phyloP scores from a whole-genome alignment of 2,113 vertebrate species.

The Phyllostomus discolor region DNA sequence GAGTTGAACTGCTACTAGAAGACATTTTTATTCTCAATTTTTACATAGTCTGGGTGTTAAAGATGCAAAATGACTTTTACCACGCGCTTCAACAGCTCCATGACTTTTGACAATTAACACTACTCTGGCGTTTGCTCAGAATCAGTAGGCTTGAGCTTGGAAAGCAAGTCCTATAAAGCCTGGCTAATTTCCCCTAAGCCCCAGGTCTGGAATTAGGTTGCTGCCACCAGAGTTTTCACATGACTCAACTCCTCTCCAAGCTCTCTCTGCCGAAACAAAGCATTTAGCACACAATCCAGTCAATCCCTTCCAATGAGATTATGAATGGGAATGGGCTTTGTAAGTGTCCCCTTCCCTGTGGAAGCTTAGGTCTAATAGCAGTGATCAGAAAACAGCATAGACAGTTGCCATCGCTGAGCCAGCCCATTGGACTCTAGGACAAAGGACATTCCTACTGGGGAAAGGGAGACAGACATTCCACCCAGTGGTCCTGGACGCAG shows the following conservation, averaged over 20 bases:
- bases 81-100: not conserved
- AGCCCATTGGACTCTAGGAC: not conserved
- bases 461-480: not conserved
- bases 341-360: not conserved
- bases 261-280: conserved; percentile 43
- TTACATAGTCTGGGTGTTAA: not conserved
- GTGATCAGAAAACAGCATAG: not conserved
- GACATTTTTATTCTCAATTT: not conserved
- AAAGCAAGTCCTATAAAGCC: conserved; percentile 47
- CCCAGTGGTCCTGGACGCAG: not conserved
- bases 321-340: not conserved
- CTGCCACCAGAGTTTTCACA: conserved; percentile 52
- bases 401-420: not conserved
- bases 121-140: conserved; percentile 22
- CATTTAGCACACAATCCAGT: not conserved
- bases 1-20: not conserved
- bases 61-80: not conserved
- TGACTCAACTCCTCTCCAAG: conserved; percentile 44
- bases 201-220: conserved; percentile 50
- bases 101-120: conserved; percentile 18
- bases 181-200: conserved; percentile 57
- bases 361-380: not conserved
- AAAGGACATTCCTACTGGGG: not conserved
- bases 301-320: conserved; percentile 35
- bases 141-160: conserved; percentile 17